These are phyloP conservation scores for Cotesia glomerata DNA, from an alignment of 1,140 invertebrate species.

Conservation along the genomic window DNA sequence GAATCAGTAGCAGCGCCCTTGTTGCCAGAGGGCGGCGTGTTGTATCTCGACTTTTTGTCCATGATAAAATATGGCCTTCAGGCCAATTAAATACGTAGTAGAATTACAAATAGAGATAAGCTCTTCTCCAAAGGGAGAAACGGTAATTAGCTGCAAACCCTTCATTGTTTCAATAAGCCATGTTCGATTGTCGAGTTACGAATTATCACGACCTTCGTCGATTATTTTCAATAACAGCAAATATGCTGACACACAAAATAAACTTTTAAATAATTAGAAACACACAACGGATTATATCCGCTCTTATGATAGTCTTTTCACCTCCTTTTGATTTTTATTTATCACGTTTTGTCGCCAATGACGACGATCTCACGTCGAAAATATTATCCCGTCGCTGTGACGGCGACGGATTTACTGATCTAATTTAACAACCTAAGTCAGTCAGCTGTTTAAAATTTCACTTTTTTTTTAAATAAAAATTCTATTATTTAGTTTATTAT, in stretches of 20 bases:
- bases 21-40: constrained; percentile 68
- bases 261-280: not conserved
- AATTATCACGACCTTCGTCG: constrained; percentile 18
- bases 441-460: not conserved
- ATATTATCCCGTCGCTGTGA: constrained; percentile 20
- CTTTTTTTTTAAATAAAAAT: not conserved
- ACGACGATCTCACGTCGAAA: constrained; percentile 18
- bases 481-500: not conserved
- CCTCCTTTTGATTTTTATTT: constrained; percentile 1
- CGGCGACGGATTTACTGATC: constrained; percentile 27
- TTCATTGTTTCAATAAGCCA: constrained; percentile 83
- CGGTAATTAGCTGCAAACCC: constrained; percentile 68
- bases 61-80: constrained; percentile 66
- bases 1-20: constrained; percentile 66
- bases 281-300: constrained; percentile 9
- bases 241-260: constrained; percentile 5
- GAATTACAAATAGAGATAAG: constrained; percentile 52
- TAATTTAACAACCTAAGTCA: not conserved
- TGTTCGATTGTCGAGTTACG: constrained; percentile 61
- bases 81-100: constrained; percentile 43
- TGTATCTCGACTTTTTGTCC: constrained; percentile 74
- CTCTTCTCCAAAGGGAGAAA: constrained; percentile 76
- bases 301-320: not conserved
- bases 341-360: not conserved
- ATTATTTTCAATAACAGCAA: not conserved